These are phyloP conservation scores for Rhabdomys pumilio DNA, from an alignment of 2,797 vertebrate genomes.

Conservation along the genomic window DNA sequence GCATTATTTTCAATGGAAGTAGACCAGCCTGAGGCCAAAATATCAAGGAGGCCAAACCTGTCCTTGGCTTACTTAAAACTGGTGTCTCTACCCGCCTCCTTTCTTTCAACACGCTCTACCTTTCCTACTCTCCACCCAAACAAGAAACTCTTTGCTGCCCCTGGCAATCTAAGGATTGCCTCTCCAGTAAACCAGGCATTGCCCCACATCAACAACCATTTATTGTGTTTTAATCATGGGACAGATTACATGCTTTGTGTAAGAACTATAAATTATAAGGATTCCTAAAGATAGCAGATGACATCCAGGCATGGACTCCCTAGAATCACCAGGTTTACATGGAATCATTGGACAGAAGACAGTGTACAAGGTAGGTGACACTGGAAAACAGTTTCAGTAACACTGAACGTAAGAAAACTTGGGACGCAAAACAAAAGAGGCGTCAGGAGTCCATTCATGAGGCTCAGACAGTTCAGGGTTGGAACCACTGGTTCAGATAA, in stretches of 20 bases:
- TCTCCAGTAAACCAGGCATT: conserved; percentile 28
- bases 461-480: background rate
- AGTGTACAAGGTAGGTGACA: background rate
- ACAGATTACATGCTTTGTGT: background rate
- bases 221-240: background rate
- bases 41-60: conserved; percentile 70
- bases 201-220: background rate
- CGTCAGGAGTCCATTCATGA: background rate
- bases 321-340: background rate
- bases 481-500: background rate
- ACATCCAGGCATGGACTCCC: background rate
- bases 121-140: conserved; percentile 4
- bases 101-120: conserved; percentile 61
- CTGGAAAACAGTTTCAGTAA: background rate
- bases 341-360: background rate
- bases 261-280: background rate
- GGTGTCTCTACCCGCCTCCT: conserved; percentile 21
- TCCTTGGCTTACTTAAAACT: conserved; percentile 40
- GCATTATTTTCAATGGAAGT: conserved; percentile 18
- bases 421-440: background rate
- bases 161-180: conserved; percentile 24
- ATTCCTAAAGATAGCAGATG: background rate
- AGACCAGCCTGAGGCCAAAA: conserved; percentile 65
- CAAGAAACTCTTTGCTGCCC: conserved; percentile 7
- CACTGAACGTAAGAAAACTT: background rate